phyloP scores from a whole-genome alignment of 2,113 vertebrate genomes.

The Donacobius atricapilla region DNA sequence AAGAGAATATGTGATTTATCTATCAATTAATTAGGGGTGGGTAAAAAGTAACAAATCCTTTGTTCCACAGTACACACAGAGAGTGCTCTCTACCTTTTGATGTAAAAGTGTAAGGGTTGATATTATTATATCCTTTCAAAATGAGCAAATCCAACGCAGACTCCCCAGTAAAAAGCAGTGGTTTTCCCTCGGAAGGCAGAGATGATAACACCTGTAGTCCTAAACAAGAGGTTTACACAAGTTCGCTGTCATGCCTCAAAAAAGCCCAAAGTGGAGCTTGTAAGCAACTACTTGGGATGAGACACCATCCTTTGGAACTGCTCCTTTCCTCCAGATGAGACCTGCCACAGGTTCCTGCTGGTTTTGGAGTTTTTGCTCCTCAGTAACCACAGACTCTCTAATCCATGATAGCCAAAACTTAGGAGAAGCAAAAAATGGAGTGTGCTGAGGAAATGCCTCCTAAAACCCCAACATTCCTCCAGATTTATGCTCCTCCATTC shows the following conservation, averaged over 20 bases:
- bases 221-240: not conserved
- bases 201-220: not conserved
- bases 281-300: not conserved
- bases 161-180: not conserved
- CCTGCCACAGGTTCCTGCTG: not conserved
- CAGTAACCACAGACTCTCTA: not conserved
- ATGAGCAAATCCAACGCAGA: not conserved
- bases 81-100: not conserved
- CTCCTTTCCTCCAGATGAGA: not conserved
- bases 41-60: not conserved
- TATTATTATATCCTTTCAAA: not conserved
- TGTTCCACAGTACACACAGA: not conserved
- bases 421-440: not conserved
- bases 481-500: not conserved
- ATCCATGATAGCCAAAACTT: not conserved
- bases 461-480: not conserved
- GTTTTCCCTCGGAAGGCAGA: not conserved
- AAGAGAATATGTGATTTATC: not conserved
- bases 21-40: not conserved
- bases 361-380: not conserved
- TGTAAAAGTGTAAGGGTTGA: not conserved
- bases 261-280: not conserved
- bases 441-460: not conserved
- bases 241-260: not conserved
- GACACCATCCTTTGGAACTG: not conserved